Percentiles rank a stretch among this genome's conserved stretches.
These are phyloP conservation scores for Lates calcarifer DNA, from an alignment of 2,113 vertebrate genomes.

Conservation along the genomic window DNA sequence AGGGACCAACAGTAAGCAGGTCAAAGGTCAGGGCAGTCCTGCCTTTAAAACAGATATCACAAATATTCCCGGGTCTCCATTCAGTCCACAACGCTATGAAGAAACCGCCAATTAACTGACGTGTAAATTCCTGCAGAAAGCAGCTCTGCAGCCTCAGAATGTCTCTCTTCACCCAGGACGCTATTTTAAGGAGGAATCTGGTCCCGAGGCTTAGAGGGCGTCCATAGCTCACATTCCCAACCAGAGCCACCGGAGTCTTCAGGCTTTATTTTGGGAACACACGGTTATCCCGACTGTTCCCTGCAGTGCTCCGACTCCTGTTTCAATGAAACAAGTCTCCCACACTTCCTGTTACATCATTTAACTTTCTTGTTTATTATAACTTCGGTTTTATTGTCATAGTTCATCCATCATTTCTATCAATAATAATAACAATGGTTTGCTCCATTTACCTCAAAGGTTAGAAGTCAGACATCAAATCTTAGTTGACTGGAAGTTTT, in stretches of 20 bases:
- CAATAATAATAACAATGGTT: too few species aligned
- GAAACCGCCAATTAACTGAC: constrained; percentile 45
- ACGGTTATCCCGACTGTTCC: background rate
- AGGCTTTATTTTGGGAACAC: constrained; percentile 58
- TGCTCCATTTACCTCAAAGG: too few species aligned
- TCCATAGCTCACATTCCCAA: constrained; percentile 60
- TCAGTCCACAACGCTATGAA: constrained; percentile 24
- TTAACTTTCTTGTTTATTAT: background rate
- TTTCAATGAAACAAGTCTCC: constrained; percentile 8
- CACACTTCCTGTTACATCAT: constrained; percentile 31
- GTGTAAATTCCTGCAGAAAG: constrained; percentile 64
- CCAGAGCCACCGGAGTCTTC: constrained; percentile 40
- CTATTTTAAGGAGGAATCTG: constrained; percentile 69
- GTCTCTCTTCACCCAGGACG: constrained; percentile 50
- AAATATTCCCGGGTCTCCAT: constrained; percentile 20
- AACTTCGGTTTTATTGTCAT: too few species aligned
- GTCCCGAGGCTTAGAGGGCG: constrained; percentile 43
- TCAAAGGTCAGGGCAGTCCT: constrained; percentile 28
- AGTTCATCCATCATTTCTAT: background rate
- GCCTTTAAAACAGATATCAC: constrained; percentile 35
- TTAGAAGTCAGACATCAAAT: too few species aligned
- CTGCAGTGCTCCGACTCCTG: background rate
- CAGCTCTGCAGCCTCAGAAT: constrained; percentile 16
- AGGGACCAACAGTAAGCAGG: background rate
- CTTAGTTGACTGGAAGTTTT: too few species aligned